Conservation (phyloP, 2,888 invertebrate genomes). For the Cataglyphis cursor region DNA sequence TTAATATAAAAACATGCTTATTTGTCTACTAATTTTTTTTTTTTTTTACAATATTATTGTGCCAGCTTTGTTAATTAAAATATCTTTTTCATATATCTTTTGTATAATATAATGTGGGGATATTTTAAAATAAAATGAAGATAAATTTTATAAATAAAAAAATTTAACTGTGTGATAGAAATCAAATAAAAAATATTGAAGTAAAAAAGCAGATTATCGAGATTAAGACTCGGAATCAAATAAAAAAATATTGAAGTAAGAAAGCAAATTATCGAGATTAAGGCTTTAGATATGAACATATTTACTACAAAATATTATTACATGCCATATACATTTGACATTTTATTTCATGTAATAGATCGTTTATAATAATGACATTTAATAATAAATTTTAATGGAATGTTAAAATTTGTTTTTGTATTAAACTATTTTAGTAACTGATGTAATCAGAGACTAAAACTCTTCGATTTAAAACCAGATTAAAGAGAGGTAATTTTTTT, state of each 20-base stretch:
- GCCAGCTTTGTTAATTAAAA: not conserved
- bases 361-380: not conserved
- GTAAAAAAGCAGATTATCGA: not conserved
- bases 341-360: not conserved
- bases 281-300: not conserved
- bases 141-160: slow-evolving; percentile 24
- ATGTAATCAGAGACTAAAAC: not conserved
- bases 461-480: not conserved
- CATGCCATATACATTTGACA: not conserved
- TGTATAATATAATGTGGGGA: not conserved
- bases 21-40: not conserved
- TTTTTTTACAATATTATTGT: not conserved
- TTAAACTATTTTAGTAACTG: not conserved
- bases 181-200: not conserved
- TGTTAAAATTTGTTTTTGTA: slow-evolving; percentile 1
- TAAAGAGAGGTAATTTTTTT: not conserved
- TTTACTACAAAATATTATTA: not conserved
- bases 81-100: not conserved
- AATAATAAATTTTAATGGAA: not conserved
- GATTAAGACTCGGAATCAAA: not conserved
- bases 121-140: not conserved
- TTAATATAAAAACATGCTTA: too few relatives aligned
- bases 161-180: not conserved
- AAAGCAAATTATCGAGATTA: not conserved
- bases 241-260: not conserved